Percentiles rank a stretch among this genome's conserved stretches.
These are phyloP conservation scores for Allophyes oxyacanthae DNA, from an alignment of 2,888 invertebrate genomes.

Conservation along the genomic window DNA sequence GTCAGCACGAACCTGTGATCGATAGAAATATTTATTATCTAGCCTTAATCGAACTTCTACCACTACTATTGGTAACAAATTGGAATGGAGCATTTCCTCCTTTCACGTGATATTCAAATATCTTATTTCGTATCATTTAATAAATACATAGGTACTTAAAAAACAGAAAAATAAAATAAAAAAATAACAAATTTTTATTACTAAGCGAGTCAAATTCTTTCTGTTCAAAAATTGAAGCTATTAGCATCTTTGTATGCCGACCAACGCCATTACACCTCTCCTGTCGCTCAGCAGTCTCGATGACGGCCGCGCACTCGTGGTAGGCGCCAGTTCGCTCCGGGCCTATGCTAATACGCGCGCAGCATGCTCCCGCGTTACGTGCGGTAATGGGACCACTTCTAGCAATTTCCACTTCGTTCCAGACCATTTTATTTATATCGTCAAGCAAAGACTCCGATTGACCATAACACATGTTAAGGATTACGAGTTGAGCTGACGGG, in stretches of 20 bases:
- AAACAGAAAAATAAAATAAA: too few species aligned
- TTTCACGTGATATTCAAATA: too few species aligned
- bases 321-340: conserved; percentile 48
- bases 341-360: conserved; percentile 71
- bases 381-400: conserved; percentile 78
- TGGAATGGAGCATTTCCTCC: too few species aligned
- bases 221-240: too few species aligned
- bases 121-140: too few species aligned
- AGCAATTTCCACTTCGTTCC: conserved; percentile 80
- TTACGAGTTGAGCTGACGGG: conserved; percentile 7
- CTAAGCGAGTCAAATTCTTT: too few species aligned
- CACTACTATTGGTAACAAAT: conserved; percentile 50
- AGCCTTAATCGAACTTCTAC: conserved; percentile 50
- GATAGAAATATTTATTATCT: conserved; percentile 65
- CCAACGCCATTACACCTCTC: too few species aligned
- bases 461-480: conserved; percentile 4
- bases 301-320: conserved; percentile 21
- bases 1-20: conserved; percentile 65
- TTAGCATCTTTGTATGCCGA: too few species aligned
- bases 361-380: conserved; percentile 80
- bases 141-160: too few species aligned
- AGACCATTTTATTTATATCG: conserved; percentile 65
- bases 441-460: conserved; percentile 20
- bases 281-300: too few species aligned
- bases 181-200: too few species aligned